Conservation (phyloP, 2,888 invertebrate genomes). For the Gisinianus flammeolus region DNA sequence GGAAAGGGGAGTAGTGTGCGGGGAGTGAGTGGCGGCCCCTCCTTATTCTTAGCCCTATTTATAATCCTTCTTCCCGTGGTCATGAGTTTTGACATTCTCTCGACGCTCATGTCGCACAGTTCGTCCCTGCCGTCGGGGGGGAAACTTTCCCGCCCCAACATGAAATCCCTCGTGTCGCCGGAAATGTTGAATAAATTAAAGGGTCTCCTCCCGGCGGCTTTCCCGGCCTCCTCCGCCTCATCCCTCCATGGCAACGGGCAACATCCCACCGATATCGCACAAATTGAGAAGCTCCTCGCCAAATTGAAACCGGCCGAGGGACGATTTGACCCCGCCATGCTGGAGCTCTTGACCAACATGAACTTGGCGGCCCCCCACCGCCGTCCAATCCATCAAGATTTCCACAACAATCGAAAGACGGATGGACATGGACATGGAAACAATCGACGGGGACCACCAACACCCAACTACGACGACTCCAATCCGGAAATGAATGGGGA, state of each 20-base stretch:
- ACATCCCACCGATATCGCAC: slow-evolving; percentile 26
- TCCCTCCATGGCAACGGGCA: neutral
- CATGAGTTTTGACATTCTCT: slow-evolving; percentile 36
- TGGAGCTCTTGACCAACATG: slow-evolving; percentile 43
- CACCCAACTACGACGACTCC: neutral
- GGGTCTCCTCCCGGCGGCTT: slow-evolving; percentile 12
- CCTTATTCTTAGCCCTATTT: neutral
- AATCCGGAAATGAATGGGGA: neutral
- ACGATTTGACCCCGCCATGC: slow-evolving; percentile 50
- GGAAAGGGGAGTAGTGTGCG: neutral
- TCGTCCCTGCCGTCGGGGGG: too few species aligned
- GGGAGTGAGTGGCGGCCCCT: neutral
- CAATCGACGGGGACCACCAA: too few species aligned
- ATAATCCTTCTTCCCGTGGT: neutral
- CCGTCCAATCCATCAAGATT: neutral
- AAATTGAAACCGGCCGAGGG: slow-evolving; percentile 53
- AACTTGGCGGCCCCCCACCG: neutral
- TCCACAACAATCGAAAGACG: too few species aligned
- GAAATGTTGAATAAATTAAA: slow-evolving; percentile 44
- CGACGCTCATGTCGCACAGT: slow-evolving; percentile 27
- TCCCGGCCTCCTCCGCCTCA: neutral
- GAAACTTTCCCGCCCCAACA: slow-evolving; percentile 20
- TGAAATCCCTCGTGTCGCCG: slow-evolving; percentile 44
- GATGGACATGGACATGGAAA: too few species aligned
- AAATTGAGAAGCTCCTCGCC: slow-evolving; percentile 48